Conservation (phyloP, 2,888 invertebrate genomes). For the Lasioglossum lativentre region DNA sequence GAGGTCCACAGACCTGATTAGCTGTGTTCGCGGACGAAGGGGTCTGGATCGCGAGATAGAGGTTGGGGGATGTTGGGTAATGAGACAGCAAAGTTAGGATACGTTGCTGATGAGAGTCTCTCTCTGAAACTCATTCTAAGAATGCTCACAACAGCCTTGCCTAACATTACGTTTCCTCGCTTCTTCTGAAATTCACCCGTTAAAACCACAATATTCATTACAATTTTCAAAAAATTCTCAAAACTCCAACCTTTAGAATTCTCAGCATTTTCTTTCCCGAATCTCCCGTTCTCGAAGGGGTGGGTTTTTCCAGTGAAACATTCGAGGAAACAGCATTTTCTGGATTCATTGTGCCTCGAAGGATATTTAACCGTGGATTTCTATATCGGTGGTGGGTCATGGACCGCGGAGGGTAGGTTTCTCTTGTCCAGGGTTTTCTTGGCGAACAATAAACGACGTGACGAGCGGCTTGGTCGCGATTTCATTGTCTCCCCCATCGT, state of each 20-base stretch:
- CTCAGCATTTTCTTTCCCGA: neutral
- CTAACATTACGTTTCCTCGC: too few species aligned
- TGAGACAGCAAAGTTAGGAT: neutral
- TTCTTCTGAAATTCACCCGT: too few species aligned
- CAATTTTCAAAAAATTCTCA: neutral
- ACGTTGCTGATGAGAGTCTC: neutral
- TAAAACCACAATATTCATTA: neutral
- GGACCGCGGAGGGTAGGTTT: neutral
- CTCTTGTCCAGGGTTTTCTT: neutral
- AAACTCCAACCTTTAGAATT: neutral
- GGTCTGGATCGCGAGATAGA: neutral
- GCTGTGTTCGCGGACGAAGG: neutral
- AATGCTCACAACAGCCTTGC: too few species aligned
- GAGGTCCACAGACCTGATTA: constrained; percentile 33
- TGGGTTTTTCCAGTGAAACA: neutral
- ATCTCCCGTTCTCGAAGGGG: neutral
- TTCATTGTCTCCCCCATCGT: constrained; percentile 30
- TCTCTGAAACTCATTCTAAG: too few species aligned
- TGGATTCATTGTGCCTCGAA: neutral
- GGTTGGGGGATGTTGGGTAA: neutral
- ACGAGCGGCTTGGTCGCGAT: constrained; percentile 26
- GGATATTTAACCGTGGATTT: neutral
- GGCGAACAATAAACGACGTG: constrained; percentile 21
- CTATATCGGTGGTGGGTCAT: neutral
- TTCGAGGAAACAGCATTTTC: neutral